Conservation (phyloP, 2,113 vertebrate genomes). For the Lepus timidus region DNA sequence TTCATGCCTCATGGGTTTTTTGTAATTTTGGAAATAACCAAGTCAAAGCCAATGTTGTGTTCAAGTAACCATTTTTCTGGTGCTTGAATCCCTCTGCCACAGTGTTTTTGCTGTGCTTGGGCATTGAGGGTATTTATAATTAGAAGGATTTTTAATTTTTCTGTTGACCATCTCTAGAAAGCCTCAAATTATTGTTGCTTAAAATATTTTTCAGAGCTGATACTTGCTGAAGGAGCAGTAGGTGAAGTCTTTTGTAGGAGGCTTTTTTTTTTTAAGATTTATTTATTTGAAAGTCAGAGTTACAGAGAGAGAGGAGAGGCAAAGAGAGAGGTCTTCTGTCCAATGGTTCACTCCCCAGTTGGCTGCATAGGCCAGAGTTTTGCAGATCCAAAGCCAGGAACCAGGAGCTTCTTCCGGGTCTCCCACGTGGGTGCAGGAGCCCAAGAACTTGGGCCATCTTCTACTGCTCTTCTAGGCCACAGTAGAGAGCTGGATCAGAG, state of each 20-base stretch:
- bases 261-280: too few relatives aligned
- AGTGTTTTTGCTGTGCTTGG: constrained; percentile 74
- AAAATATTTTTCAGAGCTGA: neutral
- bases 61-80: constrained; percentile 67
- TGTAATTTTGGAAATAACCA: constrained; percentile 74
- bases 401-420: too few relatives aligned
- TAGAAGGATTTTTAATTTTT: constrained; percentile 74
- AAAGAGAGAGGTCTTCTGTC: too few relatives aligned
- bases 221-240: neutral
- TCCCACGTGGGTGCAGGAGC: too few relatives aligned
- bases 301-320: too few relatives aligned
- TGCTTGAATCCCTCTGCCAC: constrained; percentile 57
- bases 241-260: neutral
- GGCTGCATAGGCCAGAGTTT: too few relatives aligned
- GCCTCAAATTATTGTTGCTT: constrained; percentile 67
- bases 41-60: constrained; percentile 69
- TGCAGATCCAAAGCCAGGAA: too few relatives aligned
- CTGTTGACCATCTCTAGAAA: constrained; percentile 54
- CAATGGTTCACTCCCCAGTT: too few relatives aligned
- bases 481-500: too few relatives aligned
- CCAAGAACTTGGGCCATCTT: too few relatives aligned
- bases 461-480: too few relatives aligned
- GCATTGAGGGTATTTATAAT: constrained; percentile 72
- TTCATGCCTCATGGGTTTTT: constrained; percentile 49
- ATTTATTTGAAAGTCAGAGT: too few relatives aligned